Base-by-base conservation (phyloP, 2,888 invertebrate species). In the Tetanocera ferruginea region DNA sequence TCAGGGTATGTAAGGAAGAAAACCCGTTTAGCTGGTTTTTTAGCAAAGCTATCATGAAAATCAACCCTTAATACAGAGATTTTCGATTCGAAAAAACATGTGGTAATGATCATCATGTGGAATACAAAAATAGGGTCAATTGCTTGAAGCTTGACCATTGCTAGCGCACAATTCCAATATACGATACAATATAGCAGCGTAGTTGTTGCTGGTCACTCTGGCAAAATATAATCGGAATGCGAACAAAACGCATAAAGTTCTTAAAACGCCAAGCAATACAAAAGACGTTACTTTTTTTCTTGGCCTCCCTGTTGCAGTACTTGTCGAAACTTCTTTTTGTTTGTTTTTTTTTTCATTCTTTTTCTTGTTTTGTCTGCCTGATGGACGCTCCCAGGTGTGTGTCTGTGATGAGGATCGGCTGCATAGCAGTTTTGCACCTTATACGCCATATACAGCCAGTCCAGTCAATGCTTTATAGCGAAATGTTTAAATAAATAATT, bases 211-310 rank as follows among this genome's bases (percentile, higher is more conserved):
- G 77, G 67, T 60, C 73, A 60, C 67, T 73, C 60, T 34, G 23
- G 43, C 31, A 52, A 57, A 51, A 60, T 51, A 11, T 31, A 67
- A 67, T 62, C 71, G 49, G 57, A 52, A 62, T 71, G 67, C 66
- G 67, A 25, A 66, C 66, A 66, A 78, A 78, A 78, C 78, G 78
- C 78, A 79, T 79, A 79, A 76, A 67, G 73, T 79, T 66, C 76
- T 79, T 79, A 76, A 37, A 49, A 67, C 76, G 72, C 76, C 76
- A 60, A 14, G 62, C 70, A 57, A 49, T 62, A 76, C 79, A 76
- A 77, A 79, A 79, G 79, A 79, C 79, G 79, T 79, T 79, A 79
- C 79, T 67, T 66, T 76, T 62, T 43, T 31, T 14, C n/a, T 43
- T 43, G 11, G 14, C 1, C 43, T 43, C 43, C 11, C 43, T 28